Evolutionary conservation across 2,113 vertebrate genomes (phyloP).

Genomic region (Rynchops niger): DNA sequence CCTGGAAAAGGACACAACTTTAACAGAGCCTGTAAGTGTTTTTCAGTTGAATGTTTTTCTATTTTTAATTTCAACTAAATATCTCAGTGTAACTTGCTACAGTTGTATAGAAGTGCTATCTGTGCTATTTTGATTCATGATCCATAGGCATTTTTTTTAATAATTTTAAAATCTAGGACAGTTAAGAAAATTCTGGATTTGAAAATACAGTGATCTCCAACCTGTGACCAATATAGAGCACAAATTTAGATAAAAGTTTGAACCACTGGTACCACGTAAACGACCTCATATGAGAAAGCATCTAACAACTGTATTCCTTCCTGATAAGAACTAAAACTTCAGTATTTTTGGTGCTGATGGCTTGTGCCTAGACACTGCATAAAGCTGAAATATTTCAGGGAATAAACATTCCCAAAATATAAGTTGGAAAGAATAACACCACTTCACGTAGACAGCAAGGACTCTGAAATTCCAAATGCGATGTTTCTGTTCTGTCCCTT

Average conservation of each 20-base stretch:
- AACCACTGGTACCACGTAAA: not conserved
- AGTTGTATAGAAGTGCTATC: not conserved
- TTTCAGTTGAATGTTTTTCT: not conserved
- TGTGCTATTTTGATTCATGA: not conserved
- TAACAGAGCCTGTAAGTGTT: conserved; percentile 91
- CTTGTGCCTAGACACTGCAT: not conserved
- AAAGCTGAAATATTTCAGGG: not conserved
- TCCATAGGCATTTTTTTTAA: not conserved
- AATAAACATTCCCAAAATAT: not conserved
- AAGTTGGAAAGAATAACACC: not conserved
- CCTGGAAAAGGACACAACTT: conserved; percentile 95
- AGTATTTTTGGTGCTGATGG: not conserved
- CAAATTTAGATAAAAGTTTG: not conserved
- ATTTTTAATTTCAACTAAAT: not conserved
- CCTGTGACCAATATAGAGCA: not conserved
- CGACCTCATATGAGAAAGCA: not conserved
- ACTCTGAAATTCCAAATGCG: not conserved
- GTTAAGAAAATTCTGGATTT: not conserved
- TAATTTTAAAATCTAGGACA: not conserved
- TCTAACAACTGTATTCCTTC: not conserved
- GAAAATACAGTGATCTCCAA: not conserved
- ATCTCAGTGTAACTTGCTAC: not conserved
- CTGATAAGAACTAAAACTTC: not conserved
- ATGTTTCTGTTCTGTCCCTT: not conserved
- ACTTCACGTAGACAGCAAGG: not conserved